phyloP scores from a whole-genome alignment of 2,113 vertebrate genomes.

The Cebidichthys violaceus region DNA sequence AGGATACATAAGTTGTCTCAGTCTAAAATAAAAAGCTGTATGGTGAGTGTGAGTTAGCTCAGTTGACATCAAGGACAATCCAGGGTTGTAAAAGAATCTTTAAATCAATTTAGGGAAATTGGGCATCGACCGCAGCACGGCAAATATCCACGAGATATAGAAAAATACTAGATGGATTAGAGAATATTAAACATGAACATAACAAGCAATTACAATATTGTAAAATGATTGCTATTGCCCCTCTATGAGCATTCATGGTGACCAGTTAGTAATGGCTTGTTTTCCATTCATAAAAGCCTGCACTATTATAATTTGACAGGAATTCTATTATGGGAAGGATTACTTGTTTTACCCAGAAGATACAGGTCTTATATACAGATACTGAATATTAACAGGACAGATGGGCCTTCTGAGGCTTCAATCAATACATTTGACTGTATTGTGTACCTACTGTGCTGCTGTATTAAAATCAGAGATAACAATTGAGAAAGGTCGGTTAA shows the following conservation, averaged over 20 bases:
- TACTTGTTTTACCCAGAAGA: neutral
- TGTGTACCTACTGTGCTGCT: neutral
- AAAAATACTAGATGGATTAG: neutral
- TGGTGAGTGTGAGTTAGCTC: neutral
- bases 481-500: slow-evolving; percentile 22
- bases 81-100: neutral
- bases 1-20: neutral
- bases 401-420: neutral
- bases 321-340: neutral
- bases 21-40: neutral
- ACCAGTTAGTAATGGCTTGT: neutral
- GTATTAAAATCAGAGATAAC: neutral
- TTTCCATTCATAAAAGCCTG: neutral
- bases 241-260: neutral
- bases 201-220: neutral
- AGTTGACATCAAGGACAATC: neutral
- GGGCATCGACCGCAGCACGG: neutral
- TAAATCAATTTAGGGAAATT: neutral
- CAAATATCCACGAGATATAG: neutral
- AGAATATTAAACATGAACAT: neutral
- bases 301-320: neutral
- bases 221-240: neutral
- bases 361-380: neutral
- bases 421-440: neutral
- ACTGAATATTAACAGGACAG: neutral